These are phyloP conservation scores for Rhincodon typus DNA, from an alignment of 2,797 vertebrate genomes.

Conservation along the genomic window DNA sequence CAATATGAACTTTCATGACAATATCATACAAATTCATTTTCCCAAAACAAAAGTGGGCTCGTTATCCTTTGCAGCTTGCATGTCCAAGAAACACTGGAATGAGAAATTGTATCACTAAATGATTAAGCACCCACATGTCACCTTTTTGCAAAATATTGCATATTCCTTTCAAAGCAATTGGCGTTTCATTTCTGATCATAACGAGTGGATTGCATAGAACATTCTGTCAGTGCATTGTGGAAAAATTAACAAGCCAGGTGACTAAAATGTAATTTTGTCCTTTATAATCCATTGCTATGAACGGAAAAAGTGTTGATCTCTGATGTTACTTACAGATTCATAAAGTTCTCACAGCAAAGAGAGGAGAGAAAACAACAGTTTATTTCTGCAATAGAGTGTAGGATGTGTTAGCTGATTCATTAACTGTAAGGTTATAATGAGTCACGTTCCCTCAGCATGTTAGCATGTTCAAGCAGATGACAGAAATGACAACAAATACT, in stretches of 20 bases:
- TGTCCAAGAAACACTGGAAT: no score
- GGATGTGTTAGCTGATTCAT: slow-evolving; percentile 28
- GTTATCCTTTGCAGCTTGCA: background rate
- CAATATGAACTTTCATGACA: no score
- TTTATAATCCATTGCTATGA: background rate
- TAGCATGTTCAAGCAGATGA: background rate
- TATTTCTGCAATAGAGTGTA: background rate
- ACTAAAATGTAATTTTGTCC: background rate
- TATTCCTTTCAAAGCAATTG: background rate
- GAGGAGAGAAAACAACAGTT: background rate
- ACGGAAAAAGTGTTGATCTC: background rate
- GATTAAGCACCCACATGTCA: background rate
- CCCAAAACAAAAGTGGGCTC: background rate
- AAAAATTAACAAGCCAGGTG: background rate
- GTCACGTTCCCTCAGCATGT: background rate
- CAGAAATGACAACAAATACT: no score
- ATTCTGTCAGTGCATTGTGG: background rate
- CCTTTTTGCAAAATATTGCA: background rate
- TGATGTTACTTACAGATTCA: no score
- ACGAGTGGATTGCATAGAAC: background rate
- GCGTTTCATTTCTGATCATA: background rate
- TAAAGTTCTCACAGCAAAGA: background rate
- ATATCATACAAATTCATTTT: background rate
- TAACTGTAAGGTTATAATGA: background rate
- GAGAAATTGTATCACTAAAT: background rate